These are phyloP conservation scores for Ernsta delagoae DNA, from an alignment of 2,888 invertebrate species.

Conservation along the genomic window DNA sequence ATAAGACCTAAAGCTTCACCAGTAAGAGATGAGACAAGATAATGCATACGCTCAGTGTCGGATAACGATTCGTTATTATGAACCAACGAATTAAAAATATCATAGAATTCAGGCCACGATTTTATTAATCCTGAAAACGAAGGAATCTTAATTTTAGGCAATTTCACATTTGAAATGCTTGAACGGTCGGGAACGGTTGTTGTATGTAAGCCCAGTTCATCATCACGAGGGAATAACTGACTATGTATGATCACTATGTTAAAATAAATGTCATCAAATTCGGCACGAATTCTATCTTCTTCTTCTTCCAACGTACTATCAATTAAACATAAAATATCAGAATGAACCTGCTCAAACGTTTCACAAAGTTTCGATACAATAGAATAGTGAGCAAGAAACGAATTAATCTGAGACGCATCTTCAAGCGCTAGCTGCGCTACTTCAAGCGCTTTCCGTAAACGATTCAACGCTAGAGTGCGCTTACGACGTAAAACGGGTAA, in stretches of 20 bases:
- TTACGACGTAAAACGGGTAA: not conserved
- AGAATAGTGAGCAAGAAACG: conserved; percentile 6
- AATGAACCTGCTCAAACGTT: conserved; percentile 3
- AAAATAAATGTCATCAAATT: conserved; percentile 4
- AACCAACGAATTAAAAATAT: conserved; percentile 2
- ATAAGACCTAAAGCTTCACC: conserved; percentile 5
- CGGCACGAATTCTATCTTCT: not conserved
- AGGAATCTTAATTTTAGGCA: not conserved
- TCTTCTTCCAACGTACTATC: not conserved
- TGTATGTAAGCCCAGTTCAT: not conserved
- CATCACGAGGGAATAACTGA: not conserved
- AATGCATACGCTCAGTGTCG: conserved; percentile 5
- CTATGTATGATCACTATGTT: not conserved
- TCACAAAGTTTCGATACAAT: not conserved
- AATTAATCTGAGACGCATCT: not conserved
- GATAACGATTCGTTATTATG: conserved; percentile 4
- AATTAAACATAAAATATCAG: not conserved
- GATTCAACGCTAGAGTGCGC: conserved; percentile 3
- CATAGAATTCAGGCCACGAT: conserved; percentile 5
- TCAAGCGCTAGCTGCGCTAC: not conserved
- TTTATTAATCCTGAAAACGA: conserved; percentile 1
- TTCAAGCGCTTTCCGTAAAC: not conserved
- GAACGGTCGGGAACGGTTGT: not conserved
- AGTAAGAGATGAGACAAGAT: conserved; percentile 2
- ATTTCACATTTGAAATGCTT: not conserved